A percentile compares a stretch with the other conserved stretches of the same genome.
These are phyloP conservation scores for Mormyrops attenuatus DNA, from an alignment of 2,797 vertebrate genomes.

Conservation along the genomic window DNA sequence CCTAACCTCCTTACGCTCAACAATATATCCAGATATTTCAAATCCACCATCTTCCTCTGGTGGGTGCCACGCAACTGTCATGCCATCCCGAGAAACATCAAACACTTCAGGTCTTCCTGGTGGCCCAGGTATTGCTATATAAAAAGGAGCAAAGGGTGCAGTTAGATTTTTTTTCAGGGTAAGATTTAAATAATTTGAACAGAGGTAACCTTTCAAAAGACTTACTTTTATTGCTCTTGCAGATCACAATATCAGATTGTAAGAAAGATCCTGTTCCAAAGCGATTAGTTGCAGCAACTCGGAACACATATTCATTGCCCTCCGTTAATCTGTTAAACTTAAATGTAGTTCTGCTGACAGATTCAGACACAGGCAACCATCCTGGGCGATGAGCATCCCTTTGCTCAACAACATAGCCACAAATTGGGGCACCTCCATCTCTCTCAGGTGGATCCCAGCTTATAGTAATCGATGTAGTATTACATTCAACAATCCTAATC, in stretches of 20 bases:
- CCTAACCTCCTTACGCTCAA: conserved; percentile 96
- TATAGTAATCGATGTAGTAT: conserved; percentile 79
- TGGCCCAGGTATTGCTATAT: conserved; percentile 80
- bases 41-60: conserved; percentile 93
- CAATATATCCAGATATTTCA: conserved; percentile 88
- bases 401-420: conserved; percentile 89
- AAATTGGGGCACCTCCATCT: conserved; percentile 87
- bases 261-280: conserved; percentile 92
- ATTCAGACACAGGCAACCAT: conserved; percentile 90
- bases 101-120: conserved; percentile 86
- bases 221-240: conserved; percentile 91
- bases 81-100: conserved; percentile 91
- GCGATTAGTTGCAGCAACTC: conserved; percentile 86
- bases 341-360: conserved; percentile 84
- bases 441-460: conserved; percentile 87
- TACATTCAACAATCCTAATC: conserved; percentile 82
- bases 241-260: conserved; percentile 86
- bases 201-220: conserved; percentile 17
- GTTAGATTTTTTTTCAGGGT: background rate
- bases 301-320: conserved; percentile 93
- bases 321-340: conserved; percentile 87
- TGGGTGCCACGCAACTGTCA: conserved; percentile 93
- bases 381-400: conserved; percentile 95
- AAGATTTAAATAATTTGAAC: background rate
- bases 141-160: background rate